These are phyloP conservation scores for Tragelaphus eurycerus DNA, from an alignment of 2,797 vertebrate species.

Conservation along the genomic window DNA sequence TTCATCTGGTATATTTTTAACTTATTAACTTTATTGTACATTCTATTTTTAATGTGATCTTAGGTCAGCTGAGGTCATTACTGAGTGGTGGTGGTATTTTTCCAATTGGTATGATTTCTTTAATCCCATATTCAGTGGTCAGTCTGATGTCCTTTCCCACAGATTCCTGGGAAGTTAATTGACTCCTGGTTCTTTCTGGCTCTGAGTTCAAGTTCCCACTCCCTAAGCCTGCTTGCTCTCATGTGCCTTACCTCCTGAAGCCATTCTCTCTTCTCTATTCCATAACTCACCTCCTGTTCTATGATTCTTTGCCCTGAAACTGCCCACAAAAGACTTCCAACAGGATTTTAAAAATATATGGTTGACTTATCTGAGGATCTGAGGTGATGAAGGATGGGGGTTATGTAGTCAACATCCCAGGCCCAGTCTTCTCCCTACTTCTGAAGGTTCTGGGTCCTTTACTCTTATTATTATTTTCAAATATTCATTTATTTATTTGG, in stretches of 20 bases:
- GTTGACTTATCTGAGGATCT: neutral
- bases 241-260: neutral
- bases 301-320: neutral
- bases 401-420: neutral
- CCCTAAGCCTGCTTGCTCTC: neutral
- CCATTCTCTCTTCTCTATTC: neutral
- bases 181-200: neutral
- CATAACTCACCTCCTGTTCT: neutral
- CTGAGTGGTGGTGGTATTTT: neutral
- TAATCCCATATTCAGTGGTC: neutral
- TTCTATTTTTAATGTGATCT: slow-evolving; percentile 19
- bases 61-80: neutral
- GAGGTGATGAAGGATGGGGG: neutral
- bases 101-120: neutral
- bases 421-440: neutral
- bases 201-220: neutral
- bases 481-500: neutral
- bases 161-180: neutral
- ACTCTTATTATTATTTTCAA: neutral
- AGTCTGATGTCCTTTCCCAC: neutral
- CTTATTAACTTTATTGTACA: slow-evolving; percentile 3
- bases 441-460: neutral
- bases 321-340: neutral
- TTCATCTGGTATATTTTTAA: slow-evolving; percentile 11
- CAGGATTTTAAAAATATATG: neutral